Base-by-base conservation (phyloP, 2,797 vertebrate species). In the Poeciliopsis infans region DNA sequence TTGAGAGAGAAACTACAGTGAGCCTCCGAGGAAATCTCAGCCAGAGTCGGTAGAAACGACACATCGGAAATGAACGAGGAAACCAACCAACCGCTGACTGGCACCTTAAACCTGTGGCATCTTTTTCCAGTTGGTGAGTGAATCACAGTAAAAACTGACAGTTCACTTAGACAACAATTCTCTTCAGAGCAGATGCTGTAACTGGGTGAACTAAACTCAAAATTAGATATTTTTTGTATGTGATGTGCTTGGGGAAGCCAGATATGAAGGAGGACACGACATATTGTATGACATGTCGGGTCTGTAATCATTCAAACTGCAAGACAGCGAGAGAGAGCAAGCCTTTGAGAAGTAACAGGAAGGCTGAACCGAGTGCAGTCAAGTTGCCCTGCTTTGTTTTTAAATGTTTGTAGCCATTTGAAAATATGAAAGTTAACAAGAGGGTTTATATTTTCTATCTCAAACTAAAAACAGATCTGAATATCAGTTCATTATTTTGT, bases 1-100 rank as follows among this genome's bases (percentile, higher is more conserved):
- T 86, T 15, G 59, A 7, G 15, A 84, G 76, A 86, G 81, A 84
- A 77, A 76, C 68, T 7, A 71, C 2, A 79, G 28, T 75, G 49
- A 33, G 16, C 11, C 23, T 39, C 8, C 7, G 82, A 6, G 72
- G 28, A 36, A 70, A 64, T 36, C 33, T 7, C n/a, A 28, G 46
- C 16, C 8, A 51, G 10, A 5, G 20, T 28, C 25, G 45, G 66
- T 18, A 53, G 4, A 77, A 49, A 74, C 51, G 49, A 4, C 12
- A 53, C 16, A 6, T 74, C 53, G 2, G 64, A 28, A 41, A 4
- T 28, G n/a, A 43, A 45, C 41, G 6, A 5, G 39, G 68, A 70
- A 70, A 45, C 28, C 13, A 70, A 45, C 28, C 25, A 16, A n/a
- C 41, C 3, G 12, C 4, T 28, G 41, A 45, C 25, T 16, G 41